Evolutionary conservation across 2,113 vertebrate species (phyloP), one percentile per base, ranked within the genome.

Genomic region (Sinocyclocheilus anophthalmus): DNA sequence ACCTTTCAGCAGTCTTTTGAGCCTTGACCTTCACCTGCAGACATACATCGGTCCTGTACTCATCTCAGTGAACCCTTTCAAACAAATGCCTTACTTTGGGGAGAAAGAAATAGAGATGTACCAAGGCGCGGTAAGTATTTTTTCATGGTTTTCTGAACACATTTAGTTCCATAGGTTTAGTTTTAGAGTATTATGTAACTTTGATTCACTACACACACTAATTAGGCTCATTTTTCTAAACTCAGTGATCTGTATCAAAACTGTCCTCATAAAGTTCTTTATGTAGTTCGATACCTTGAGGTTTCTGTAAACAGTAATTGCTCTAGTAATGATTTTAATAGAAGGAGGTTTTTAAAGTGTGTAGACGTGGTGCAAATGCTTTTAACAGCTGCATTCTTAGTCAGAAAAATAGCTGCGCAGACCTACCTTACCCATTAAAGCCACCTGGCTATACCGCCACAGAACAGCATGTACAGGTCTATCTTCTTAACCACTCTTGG

Each of bases 71-170:
- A 99, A 99, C 91, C 98, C 98, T 70, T 99, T 99, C 93, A 99
- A 99, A 91, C 98, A 98, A 94, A 99, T 99, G 98, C 98, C 98
- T 0, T 99, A 99, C 91, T 99, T 99, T 91, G 97, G 97, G 18
- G 98, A 99, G 42, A 99, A 97, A 88, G 98, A 99, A 93, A 95
- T 99, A 63, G 98, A 99, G 92, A 96, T 99, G 96, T 99, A 99
- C 93, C 98, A 99, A 92, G 98, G 98, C 88, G 96, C 98, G 61
- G 98, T 99, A 95, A 98, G 98, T 97, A 89, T 76, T 65, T 13
- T 5, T 55, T 42, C 53, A 70, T 55, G 18, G 1, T 22, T 80
- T 63, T 4, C 33, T 42, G 20, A n/a, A 13, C 8, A 69, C n/a
- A 5, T 33, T 69, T 12, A 33, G 24, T 30, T 26, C 4, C 42